These are phyloP conservation scores for Ditula angustiorana DNA, from an alignment of 2,888 invertebrate species.

Conservation along the genomic window DNA sequence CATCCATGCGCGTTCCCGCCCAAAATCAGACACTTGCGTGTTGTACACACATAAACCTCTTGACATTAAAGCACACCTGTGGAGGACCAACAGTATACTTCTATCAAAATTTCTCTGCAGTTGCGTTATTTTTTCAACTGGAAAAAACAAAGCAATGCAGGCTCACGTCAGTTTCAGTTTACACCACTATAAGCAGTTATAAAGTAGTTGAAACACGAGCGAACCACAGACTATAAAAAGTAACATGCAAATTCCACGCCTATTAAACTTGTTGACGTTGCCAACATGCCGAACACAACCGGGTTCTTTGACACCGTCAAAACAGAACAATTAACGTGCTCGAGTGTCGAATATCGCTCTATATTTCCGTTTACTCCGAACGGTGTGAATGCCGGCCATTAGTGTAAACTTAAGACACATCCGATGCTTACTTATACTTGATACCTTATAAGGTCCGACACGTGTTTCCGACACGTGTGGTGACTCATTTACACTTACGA, in stretches of 20 bases:
- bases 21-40: no score
- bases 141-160: background rate
- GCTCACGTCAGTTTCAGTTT: background rate
- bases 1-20: no score
- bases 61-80: no score
- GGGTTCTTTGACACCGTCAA: slow-evolving; percentile 46
- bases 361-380: slow-evolving; percentile 19
- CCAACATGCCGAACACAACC: slow-evolving; percentile 30
- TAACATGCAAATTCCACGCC: background rate
- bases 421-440: background rate
- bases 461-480: background rate
- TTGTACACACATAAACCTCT: no score
- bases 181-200: background rate
- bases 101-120: no score
- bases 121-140: background rate
- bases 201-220: background rate
- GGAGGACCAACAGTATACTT: no score
- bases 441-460: background rate
- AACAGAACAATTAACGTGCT: slow-evolving; percentile 60
- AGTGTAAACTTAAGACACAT: background rate
- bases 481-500: background rate
- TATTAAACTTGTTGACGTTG: slow-evolving; percentile 18
- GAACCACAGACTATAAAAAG: slow-evolving; percentile 9
- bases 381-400: slow-evolving; percentile 17
- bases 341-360: slow-evolving; percentile 40